A percentile compares a stretch with the other conserved stretches of the same genome.
Conservation (phyloP, 2,797 vertebrate genomes). For the Gambelia wislizenii region DNA sequence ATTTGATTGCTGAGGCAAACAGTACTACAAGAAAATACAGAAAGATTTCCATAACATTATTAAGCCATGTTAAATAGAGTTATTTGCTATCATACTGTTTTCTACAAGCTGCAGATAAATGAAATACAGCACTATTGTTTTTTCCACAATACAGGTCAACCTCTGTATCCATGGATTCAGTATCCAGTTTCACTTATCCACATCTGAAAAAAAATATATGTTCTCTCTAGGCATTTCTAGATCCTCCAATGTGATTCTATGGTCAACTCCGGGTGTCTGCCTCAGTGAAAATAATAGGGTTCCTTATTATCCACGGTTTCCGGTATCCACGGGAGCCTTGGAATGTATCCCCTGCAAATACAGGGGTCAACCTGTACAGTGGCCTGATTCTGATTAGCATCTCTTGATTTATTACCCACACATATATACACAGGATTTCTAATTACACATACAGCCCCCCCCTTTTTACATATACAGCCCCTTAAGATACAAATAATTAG, state of each 20-base stretch:
- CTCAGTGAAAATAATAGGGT: too few relatives aligned
- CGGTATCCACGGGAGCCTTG: too few relatives aligned
- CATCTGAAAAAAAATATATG: too few relatives aligned
- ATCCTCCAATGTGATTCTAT: too few relatives aligned
- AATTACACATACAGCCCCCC: background rate
- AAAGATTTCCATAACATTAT: background rate
- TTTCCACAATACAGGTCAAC: background rate
- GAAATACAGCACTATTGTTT: background rate
- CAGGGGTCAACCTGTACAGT: too few relatives aligned
- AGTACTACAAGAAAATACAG: background rate
- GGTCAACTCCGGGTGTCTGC: too few relatives aligned
- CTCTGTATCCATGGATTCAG: too few relatives aligned
- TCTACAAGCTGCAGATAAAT: background rate
- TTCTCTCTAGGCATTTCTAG: too few relatives aligned
- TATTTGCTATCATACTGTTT: background rate
- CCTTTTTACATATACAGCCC: too few relatives aligned
- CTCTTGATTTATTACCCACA: background rate
- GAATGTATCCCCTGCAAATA: too few relatives aligned
- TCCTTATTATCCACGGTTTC: too few relatives aligned
- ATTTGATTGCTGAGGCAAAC: conserved; percentile 1
- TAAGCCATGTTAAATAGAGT: background rate
- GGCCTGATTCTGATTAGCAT: background rate
- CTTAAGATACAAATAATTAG: background rate
- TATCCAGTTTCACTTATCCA: too few relatives aligned
- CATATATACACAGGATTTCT: background rate